Evolutionary conservation across 2,888 invertebrate species (phyloP).

Genomic region (Erynnis tages): DNA sequence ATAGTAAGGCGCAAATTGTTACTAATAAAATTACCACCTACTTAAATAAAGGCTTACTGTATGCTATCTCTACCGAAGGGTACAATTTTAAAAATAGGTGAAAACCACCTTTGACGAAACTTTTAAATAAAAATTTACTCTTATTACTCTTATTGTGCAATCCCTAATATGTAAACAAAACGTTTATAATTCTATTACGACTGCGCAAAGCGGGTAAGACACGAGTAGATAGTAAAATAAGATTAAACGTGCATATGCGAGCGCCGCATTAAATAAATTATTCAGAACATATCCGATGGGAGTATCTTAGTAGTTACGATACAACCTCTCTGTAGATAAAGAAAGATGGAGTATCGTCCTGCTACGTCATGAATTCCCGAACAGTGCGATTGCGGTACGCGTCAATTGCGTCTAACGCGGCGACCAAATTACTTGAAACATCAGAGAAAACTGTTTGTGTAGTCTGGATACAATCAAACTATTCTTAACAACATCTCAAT

Average conservation of each 20-base stretch:
- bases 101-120: too few relatives aligned
- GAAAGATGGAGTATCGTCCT: neutral
- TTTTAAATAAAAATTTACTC: too few relatives aligned
- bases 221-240: conserved; percentile 6
- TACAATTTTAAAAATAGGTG: neutral
- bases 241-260: conserved; percentile 11
- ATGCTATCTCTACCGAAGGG: too few relatives aligned
- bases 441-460: too few relatives aligned
- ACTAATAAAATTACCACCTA: too few relatives aligned
- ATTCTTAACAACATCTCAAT: too few relatives aligned
- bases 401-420: neutral
- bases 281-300: conserved; percentile 1
- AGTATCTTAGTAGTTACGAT: conserved; percentile 9
- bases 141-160: too few relatives aligned
- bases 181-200: conserved; percentile 17
- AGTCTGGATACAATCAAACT: too few relatives aligned
- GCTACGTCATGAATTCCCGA: conserved; percentile 1
- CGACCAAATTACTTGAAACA: too few relatives aligned
- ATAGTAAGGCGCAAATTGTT: too few relatives aligned
- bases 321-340: conserved; percentile 1
- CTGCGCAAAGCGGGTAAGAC: neutral
- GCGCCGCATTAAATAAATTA: conserved; percentile 5
- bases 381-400: neutral
- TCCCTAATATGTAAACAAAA: neutral
- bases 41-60: too few relatives aligned